Evolutionary conservation across 1,140 invertebrate genomes (phyloP).

Genomic region (Diploscapter pachys): DNA sequence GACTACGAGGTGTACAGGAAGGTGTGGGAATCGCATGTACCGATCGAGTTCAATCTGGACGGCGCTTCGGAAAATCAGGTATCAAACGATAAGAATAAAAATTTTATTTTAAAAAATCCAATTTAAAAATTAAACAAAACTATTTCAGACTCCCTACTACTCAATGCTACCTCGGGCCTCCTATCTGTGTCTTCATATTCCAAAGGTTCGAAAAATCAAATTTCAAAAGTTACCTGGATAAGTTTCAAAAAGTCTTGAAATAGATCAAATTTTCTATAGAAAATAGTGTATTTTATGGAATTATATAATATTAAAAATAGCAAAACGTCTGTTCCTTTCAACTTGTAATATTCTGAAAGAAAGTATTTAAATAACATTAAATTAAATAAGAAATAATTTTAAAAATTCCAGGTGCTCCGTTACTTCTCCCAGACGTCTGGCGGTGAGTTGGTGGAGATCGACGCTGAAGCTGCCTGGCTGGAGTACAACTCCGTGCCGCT

Average conservation of each 20-base stretch:
- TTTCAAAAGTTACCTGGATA: background rate
- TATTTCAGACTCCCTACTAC: conserved; percentile 49
- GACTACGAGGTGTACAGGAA: conserved; percentile 54
- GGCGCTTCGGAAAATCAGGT: conserved; percentile 4
- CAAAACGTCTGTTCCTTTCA: too few relatives aligned
- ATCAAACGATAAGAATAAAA: too few relatives aligned
- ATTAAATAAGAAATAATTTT: background rate
- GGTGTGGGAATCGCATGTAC: conserved; percentile 49
- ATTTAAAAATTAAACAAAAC: too few relatives aligned
- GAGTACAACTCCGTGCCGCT: conserved; percentile 86
- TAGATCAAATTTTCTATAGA: background rate
- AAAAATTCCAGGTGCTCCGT: conserved; percentile 7
- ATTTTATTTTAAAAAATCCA: too few relatives aligned
- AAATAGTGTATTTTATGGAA: conserved; percentile 64
- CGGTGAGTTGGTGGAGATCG: conserved; percentile 75
- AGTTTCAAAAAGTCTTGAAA: background rate
- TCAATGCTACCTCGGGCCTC: conserved; percentile 88
- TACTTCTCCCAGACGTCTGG: conserved; percentile 61
- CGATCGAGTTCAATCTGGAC: conserved; percentile 51
- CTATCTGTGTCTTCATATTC: conserved; percentile 91
- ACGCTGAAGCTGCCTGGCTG: conserved; percentile 87
- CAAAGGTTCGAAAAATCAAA: conserved; percentile 71
- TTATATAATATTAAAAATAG: background rate
- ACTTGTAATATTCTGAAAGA: background rate
- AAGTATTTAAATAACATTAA: background rate